Conservation (phyloP, 2,888 invertebrate genomes). For the Eutolmus rufibarbis region DNA sequence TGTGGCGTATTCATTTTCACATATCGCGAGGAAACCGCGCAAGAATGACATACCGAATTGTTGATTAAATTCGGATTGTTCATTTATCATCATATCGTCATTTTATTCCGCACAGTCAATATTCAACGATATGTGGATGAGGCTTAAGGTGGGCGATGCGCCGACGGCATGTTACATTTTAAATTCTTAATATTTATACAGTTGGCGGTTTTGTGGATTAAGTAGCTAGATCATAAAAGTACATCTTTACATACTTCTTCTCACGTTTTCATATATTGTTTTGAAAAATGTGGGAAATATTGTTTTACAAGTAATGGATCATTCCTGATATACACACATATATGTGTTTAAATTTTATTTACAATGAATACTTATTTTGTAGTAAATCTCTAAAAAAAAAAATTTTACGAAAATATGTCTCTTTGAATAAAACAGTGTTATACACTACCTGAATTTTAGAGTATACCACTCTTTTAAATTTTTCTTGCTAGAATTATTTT, state of each 20-base stretch:
- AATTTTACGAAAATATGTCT: neutral
- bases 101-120: neutral
- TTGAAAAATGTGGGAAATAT: neutral
- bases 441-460: neutral
- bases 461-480: neutral
- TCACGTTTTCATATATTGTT: neutral
- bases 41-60: neutral
- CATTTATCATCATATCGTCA: neutral
- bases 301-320: neutral
- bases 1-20: too few species aligned
- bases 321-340: neutral
- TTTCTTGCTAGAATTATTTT: neutral
- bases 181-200: neutral
- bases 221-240: too few species aligned
- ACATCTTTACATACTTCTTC: neutral
- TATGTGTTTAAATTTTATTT: neutral
- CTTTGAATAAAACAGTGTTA: neutral
- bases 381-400: neutral
- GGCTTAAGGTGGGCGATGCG: neutral
- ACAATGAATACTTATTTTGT: neutral
- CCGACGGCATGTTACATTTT: neutral
- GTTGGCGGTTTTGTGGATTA: neutral
- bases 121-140: neutral
- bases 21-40: neutral
- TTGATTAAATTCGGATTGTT: neutral